Evolutionary conservation across 2,113 vertebrate species (phyloP), one percentile per base, ranked within the genome.

Genomic region (Clarias batrachus): DNA sequence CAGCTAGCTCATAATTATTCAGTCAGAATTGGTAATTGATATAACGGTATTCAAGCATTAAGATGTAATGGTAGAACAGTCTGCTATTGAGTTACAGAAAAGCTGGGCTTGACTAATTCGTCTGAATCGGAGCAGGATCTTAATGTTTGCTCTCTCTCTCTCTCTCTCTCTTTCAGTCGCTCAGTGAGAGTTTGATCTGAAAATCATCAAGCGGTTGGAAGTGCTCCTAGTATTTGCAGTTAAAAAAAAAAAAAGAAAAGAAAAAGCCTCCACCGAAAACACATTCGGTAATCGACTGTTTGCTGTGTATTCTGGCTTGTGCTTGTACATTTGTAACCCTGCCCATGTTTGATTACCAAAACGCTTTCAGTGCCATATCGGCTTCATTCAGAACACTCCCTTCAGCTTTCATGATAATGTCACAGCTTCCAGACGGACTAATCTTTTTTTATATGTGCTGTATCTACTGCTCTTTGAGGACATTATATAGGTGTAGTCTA

Each of bases 1-100:
- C 85, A 89, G 86, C 89, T 90, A 89, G 81, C 86, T 86, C 80
- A 84, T 92, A 86, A 90, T 90, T 86, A 86, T 87, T 89, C 79
- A 57, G 41, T 57, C 80, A 52, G 27, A 84, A 88, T 85, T 41
- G 52, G 88, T 91, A 81, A 90, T 74, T 83, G 89, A 89, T 88
- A 81, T 65, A 85, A 85, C 74, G 74, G 5, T 66, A 85, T 79
- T 79, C 52, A 37, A n/a, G 73, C 60, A 33, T 68, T 85, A 54
- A 30, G 59, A 65, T 85, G 59, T 65, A 78, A 83, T 62, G 62
- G 71, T 33, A 77, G 87, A 83, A 57, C 81, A 30, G 60, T 33
- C 52, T 86, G 82, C 52, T 85, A 79, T 89, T 71, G 65, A 65
- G 84, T 89, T 91, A 83, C 87, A 82, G 80, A 86, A 71, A 82